Conservation (phyloP, 2,113 vertebrate genomes). For the Atlantisia rogersi region DNA sequence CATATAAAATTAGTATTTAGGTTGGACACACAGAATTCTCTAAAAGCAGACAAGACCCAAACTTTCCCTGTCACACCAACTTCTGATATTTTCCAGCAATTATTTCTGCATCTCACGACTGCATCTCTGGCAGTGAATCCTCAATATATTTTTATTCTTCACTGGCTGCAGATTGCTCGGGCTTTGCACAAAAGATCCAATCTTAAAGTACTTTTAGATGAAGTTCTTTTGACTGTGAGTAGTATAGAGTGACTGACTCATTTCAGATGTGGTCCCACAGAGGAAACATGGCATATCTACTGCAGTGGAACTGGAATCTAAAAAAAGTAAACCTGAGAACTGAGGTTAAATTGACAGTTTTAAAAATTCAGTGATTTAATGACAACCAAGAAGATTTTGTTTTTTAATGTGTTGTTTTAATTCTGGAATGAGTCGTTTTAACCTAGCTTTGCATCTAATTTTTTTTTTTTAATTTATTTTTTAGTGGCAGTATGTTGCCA, state of each 20-base stretch:
- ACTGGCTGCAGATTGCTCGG: not conserved
- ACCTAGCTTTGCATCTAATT: not conserved
- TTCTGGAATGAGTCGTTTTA: not conserved
- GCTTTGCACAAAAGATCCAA: constrained; percentile 46
- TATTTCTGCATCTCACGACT: constrained; percentile 11
- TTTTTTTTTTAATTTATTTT: not conserved
- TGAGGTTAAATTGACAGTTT: not conserved
- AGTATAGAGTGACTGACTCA: not conserved
- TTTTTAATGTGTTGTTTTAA: not conserved
- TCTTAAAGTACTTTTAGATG: constrained; percentile 41
- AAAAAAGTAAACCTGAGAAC: not conserved
- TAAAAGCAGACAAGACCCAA: not conserved
- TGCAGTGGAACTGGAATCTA: not conserved
- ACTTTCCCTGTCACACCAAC: not conserved
- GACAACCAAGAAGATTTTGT: not conserved
- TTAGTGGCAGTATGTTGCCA: not conserved
- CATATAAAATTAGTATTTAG: not conserved
- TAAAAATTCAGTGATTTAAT: not conserved
- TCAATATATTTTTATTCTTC: constrained; percentile 36
- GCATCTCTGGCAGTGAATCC: not conserved
- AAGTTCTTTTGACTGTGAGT: constrained; percentile 32
- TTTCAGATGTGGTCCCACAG: constrained; percentile 1
- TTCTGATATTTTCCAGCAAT: constrained; percentile 17
- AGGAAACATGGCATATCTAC: constrained; percentile 16
- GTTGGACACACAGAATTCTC: not conserved